These are phyloP conservation scores for Eledona agricola DNA, from an alignment of 2,888 invertebrate species.

Conservation along the genomic window DNA sequence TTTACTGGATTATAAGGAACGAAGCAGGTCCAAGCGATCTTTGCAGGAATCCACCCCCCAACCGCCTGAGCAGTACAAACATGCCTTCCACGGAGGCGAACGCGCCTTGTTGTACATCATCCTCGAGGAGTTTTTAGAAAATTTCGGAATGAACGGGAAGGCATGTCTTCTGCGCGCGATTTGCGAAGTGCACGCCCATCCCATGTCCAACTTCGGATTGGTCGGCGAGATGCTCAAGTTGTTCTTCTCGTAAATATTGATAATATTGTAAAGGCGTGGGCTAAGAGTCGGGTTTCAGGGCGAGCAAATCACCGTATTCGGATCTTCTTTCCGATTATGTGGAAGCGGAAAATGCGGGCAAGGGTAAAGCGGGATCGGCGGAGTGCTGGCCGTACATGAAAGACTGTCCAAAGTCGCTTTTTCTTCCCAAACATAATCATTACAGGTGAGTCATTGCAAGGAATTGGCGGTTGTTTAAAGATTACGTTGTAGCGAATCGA, in stretches of 20 bases:
- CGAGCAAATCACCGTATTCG: slow-evolving; percentile 83
- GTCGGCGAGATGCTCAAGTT: slow-evolving; percentile 84
- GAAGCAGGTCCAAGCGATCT: slow-evolving; percentile 62
- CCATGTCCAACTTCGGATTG: slow-evolving; percentile 79
- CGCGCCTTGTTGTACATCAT: slow-evolving; percentile 80
- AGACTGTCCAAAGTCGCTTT: slow-evolving; percentile 83
- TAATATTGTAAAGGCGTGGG: too few species aligned
- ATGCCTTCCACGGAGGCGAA: slow-evolving; percentile 82
- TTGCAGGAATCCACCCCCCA: slow-evolving; percentile 34
- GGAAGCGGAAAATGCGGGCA: slow-evolving; percentile 80
- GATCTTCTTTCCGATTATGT: slow-evolving; percentile 79
- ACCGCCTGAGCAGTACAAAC: slow-evolving; percentile 37
- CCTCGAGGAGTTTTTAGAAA: slow-evolving; percentile 81
- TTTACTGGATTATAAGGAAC: slow-evolving; percentile 71
- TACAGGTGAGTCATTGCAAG: slow-evolving; percentile 60
- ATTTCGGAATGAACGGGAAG: slow-evolving; percentile 83
- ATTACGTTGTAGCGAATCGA: slow-evolving; percentile 44
- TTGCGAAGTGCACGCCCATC: slow-evolving; percentile 86
- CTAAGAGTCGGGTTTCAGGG: slow-evolving; percentile 71
- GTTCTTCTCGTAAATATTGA: slow-evolving; percentile 79
- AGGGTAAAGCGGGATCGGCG: slow-evolving; percentile 69
- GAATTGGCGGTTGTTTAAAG: slow-evolving; percentile 3
- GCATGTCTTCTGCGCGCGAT: slow-evolving; percentile 84
- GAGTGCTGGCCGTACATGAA: slow-evolving; percentile 89
- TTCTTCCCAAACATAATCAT: slow-evolving; percentile 66